Evolutionary conservation across 2,797 vertebrate species (phyloP), one percentile per base, ranked within the genome.

Genomic region (Rhinatrema bivittatum): DNA sequence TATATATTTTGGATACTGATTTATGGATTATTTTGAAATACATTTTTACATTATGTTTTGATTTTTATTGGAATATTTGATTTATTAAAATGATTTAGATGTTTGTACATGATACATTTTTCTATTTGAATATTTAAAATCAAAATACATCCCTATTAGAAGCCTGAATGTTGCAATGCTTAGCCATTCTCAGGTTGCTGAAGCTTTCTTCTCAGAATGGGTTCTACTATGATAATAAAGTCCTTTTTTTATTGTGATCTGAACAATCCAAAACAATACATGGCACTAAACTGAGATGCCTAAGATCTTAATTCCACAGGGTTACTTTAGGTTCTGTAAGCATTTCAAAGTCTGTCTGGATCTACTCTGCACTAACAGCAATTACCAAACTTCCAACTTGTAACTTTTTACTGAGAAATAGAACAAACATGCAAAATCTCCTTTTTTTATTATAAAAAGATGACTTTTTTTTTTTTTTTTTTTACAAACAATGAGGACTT

Each of bases 261-360:
- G n/a, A 40, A 26, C 42, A 62, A 57, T 62, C 59, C 46, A 47
- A 59, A 66, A 50, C 16, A 43, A 31, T 31, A 39, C 65, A 13
- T 37, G 51, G 45, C 51, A 50, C 41, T 29, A 39, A 63, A 56
- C 43, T 25, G 26, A 47, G 19, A 26, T 37, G 50, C 64, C 39
- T 39, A 45, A 37, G 37, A 36, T 53, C 41, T n/a, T n/a, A n/a
- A n/a, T 26, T 53, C 31, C 42, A 20, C 29, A 35, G 41, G 23
- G 12, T 24, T 46, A 16, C 3, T 43, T n/a, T n/a, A 47, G 48
- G 53, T 31, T 20, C 41, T 32, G 56, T 50, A 29, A 59, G 25
- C 10, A 20, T 60, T 70, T 74, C 58, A 71, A 74, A 71, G 53
- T 20, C 55, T 29, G 34, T 41, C 43, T 41, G 46, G 33, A 60